Conservation (phyloP, 2,888 invertebrate genomes). For the Callimorpha dominula region DNA sequence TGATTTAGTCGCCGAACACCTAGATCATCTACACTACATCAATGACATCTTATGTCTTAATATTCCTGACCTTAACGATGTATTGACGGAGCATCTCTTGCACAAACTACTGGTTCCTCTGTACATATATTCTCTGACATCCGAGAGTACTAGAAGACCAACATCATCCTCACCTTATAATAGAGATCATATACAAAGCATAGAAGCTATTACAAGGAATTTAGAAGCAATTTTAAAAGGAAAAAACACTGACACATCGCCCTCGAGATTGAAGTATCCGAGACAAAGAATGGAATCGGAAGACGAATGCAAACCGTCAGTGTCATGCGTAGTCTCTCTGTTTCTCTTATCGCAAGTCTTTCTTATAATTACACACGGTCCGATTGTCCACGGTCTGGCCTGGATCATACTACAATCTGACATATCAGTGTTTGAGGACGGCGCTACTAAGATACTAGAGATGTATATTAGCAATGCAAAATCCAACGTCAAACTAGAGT, state of each 20-base stretch:
- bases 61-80: constrained; percentile 97
- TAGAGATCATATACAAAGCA: constrained; percentile 80
- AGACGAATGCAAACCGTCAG: constrained; percentile 89
- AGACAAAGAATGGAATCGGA: constrained; percentile 80
- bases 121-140: constrained; percentile 96
- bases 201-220: constrained; percentile 88
- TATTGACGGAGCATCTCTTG: constrained; percentile 96
- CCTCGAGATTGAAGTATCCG: constrained; percentile 70
- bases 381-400: constrained; percentile 95
- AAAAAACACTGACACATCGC: constrained; percentile 84
- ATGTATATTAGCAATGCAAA: constrained; percentile 87
- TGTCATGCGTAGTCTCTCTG: constrained; percentile 96
- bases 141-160: constrained; percentile 66
- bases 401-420: constrained; percentile 96
- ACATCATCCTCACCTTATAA: constrained; percentile 74
- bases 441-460: constrained; percentile 89
- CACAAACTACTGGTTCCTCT: constrained; percentile 97
- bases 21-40: constrained; percentile 98
- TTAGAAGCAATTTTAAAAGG: constrained; percentile 88
- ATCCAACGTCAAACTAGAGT: constrained; percentile 87
- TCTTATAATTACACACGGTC: constrained; percentile 96
- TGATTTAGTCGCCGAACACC: constrained; percentile 98
- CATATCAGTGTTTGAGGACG: constrained; percentile 89
- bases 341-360: constrained; percentile 98
- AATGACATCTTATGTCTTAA: constrained; percentile 98